A percentile compares a stretch with the other conserved stretches of the same genome.
Conservation (phyloP, 2,797 vertebrate genomes). For the Propithecus deckenii region DNA sequence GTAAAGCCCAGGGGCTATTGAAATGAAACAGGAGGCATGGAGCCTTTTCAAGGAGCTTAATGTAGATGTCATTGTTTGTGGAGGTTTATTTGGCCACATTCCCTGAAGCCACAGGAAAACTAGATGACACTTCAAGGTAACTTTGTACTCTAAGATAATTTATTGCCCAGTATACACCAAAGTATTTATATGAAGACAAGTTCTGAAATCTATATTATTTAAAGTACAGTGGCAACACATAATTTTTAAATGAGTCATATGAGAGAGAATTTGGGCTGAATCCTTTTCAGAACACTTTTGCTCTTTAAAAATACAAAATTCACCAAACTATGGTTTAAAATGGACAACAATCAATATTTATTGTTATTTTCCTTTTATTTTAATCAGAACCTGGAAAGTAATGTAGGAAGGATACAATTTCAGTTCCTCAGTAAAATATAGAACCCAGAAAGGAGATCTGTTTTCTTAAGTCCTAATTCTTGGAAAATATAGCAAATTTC, state of each 20-base stretch:
- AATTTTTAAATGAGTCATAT: conserved; percentile 12
- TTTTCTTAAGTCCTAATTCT: background rate
- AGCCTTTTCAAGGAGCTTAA: background rate
- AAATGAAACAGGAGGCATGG: background rate
- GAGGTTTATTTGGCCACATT: background rate
- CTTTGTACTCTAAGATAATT: conserved; percentile 1
- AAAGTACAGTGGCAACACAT: background rate
- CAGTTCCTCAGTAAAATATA: background rate
- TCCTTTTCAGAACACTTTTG: background rate
- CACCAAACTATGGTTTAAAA: conserved; percentile 9
- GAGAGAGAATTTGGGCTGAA: background rate
- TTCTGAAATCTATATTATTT: background rate
- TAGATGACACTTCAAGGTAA: background rate
- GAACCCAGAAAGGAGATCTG: background rate
- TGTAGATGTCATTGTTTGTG: background rate
- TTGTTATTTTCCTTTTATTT: background rate
- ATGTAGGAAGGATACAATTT: background rate
- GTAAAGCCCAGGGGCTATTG: background rate
- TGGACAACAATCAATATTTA: background rate
- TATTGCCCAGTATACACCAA: background rate
- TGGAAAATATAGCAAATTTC: background rate
- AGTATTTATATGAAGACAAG: background rate
- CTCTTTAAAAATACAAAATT: background rate
- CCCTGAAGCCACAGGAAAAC: background rate
- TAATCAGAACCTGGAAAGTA: background rate